These are phyloP conservation scores for cattle (Bos taurus) DNA, from an alignment of 2,113 vertebrate species.

Conservation along the genomic window ARS-UCD2.0 NC_037331.1:31820501-31821000, in stretches of 20 bases:
- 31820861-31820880: slow-evolving; percentile 19
- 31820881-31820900: background rate
- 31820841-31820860: background rate
- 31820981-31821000: background rate
- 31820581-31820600: too few relatives aligned
- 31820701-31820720: too few relatives aligned
- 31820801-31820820: background rate
- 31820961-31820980: background rate
- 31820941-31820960: slow-evolving; percentile 23
- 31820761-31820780: background rate
- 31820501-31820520: too few relatives aligned
- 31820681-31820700: too few relatives aligned
- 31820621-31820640: too few relatives aligned
- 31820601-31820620: too few relatives aligned
- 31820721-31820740: too few relatives aligned
- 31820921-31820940: background rate
- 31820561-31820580: too few relatives aligned
- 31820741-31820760: background rate
- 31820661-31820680: too few relatives aligned
- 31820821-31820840: background rate
- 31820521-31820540: too few relatives aligned
- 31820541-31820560: too few relatives aligned
- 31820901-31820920: background rate
- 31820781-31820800: background rate
- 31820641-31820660: too few relatives aligned